A percentile compares a stretch with the other conserved stretches of the same genome.
Evolutionary conservation across 2,113 vertebrate species (phyloP).

Genomic region (Actenoides lindsayi): DNA sequence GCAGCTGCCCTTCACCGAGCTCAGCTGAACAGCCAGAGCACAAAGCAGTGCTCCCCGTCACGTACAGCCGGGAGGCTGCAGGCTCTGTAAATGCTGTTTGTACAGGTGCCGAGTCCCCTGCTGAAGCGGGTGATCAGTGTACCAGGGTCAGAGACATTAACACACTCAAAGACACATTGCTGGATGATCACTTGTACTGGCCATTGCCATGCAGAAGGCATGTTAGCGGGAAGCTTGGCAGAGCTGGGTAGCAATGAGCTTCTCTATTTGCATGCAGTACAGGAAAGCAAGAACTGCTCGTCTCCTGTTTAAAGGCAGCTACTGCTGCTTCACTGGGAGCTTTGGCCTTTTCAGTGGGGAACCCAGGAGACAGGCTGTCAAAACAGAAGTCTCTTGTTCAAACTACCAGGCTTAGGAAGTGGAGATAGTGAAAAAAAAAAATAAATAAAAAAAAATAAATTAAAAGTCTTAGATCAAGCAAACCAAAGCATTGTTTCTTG

Average conservation of each 20-base stretch:
- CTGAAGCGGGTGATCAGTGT: not conserved
- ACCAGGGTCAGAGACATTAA: not conserved
- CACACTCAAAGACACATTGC: not conserved
- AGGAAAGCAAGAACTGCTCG: conserved; percentile 32
- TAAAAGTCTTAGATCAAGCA: not conserved
- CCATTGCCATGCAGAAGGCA: conserved; percentile 10
- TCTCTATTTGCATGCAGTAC: conserved; percentile 70
- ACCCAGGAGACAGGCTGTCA: conserved; percentile 77
- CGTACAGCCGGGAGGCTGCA: not conserved
- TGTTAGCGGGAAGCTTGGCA: not conserved
- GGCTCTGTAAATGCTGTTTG: not conserved
- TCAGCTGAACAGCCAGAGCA: not conserved
- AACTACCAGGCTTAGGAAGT: conserved; percentile 39
- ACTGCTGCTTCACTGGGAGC: conserved; percentile 69
- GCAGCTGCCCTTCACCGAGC: not conserved
- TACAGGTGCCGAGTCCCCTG: conserved; percentile 20
- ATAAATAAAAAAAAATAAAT: not conserved
- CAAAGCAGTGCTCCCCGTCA: not conserved
- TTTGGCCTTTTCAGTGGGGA: conserved; percentile 75
- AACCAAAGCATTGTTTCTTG: conserved; percentile 2
- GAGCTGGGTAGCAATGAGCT: not conserved
- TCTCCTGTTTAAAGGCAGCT: conserved; percentile 68
- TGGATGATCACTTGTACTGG: not conserved
- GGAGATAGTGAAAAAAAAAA: not conserved
- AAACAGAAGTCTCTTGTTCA: conserved; percentile 69